A percentile compares a stretch with the other conserved stretches of the same genome.
Evolutionary conservation across 2,888 invertebrate species (phyloP).

Genomic region (Sipha maydis): DNA sequence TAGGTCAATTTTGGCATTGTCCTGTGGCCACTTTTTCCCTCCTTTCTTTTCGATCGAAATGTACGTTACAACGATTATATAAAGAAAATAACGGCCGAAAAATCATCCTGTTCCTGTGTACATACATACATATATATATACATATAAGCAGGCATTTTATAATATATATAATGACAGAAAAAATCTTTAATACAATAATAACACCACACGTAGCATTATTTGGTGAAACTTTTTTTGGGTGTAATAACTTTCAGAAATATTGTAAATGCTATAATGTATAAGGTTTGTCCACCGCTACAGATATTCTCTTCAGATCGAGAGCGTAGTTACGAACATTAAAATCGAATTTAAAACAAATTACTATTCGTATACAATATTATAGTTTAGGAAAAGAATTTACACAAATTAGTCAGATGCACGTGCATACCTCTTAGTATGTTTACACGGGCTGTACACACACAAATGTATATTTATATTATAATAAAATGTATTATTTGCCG

Average conservation of each 20-base stretch:
- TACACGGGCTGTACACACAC: not conserved
- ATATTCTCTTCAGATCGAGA: not conserved
- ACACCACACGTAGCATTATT: not conserved
- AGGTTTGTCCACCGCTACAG: not conserved
- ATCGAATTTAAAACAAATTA: constrained; percentile 59
- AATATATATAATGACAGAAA: too few relatives aligned
- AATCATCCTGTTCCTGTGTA: not conserved
- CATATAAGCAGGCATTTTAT: too few relatives aligned
- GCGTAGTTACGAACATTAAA: constrained; percentile 22
- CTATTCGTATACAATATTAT: constrained; percentile 10
- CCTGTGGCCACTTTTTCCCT: constrained; percentile 53
- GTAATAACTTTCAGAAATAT: not conserved
- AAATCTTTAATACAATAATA: not conserved
- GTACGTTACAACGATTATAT: constrained; percentile 40
- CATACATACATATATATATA: too few relatives aligned
- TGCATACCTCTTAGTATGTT: not conserved
- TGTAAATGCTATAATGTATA: not conserved
- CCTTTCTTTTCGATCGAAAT: constrained; percentile 44
- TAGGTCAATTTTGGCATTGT: constrained; percentile 57
- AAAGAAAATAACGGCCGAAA: constrained; percentile 37
- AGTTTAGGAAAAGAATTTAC: constrained; percentile 36
- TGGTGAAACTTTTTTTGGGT: not conserved
- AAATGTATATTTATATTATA: not conserved
- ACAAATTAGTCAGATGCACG: constrained; percentile 6
- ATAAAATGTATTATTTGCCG: constrained; percentile 26